These are phyloP conservation scores for Upupa epops DNA, from an alignment of 2,113 vertebrate genomes.

Conservation along the genomic window DNA sequence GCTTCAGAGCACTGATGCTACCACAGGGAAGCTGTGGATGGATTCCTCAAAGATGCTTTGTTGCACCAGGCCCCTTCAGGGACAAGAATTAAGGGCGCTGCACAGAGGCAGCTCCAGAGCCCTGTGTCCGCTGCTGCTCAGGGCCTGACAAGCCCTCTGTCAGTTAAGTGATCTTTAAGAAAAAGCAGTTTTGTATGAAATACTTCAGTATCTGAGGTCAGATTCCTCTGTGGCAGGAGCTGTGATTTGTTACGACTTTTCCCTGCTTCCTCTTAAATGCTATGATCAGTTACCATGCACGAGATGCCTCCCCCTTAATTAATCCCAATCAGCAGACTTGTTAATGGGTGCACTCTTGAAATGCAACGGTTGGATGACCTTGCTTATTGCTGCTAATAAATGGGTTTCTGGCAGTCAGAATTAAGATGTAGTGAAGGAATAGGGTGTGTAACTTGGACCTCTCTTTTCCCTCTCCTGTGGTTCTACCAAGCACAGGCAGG, in stretches of 20 bases:
- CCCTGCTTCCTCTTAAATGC: background rate
- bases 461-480: no score
- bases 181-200: background rate
- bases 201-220: background rate
- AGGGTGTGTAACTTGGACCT: background rate
- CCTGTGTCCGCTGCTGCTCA: background rate
- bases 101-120: background rate
- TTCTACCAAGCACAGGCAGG: no score
- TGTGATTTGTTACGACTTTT: background rate
- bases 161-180: background rate
- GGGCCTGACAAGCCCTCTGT: background rate
- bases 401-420: background rate
- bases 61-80: background rate
- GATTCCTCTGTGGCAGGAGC: background rate
- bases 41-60: background rate
- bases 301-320: background rate
- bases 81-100: background rate
- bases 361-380: background rate
- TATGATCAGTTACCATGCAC: background rate
- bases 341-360: background rate
- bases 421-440: background rate
- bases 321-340: slow-evolving; percentile 20
- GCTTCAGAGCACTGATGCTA: background rate
- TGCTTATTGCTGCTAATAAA: background rate
- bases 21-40: background rate